A percentile compares a stretch with the other conserved stretches of the same genome.
Conservation (phyloP, 2,888 invertebrate species). For the Drosophila melanosoma region DNA sequence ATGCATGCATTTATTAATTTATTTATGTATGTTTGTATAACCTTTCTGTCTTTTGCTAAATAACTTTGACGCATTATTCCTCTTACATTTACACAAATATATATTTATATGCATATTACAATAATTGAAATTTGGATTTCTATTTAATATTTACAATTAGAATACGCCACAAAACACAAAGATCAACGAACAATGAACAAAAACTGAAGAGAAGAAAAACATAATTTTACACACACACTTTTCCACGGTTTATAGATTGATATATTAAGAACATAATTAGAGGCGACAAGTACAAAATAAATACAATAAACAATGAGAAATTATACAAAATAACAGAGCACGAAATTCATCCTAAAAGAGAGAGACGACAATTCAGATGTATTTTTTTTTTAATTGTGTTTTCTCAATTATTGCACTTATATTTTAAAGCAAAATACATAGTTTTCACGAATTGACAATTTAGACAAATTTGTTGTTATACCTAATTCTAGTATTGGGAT, state of each 20-base stretch:
- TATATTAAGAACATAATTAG: not conserved
- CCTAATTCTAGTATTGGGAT: conserved; percentile 24
- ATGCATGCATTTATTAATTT: not conserved
- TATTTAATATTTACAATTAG: conserved; percentile 42
- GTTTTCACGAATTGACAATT: conserved; percentile 20
- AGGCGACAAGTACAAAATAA: not conserved
- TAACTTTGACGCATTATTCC: conserved; percentile 9
- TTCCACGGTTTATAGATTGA: not conserved
- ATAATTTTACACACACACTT: not conserved
- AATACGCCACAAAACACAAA: conserved; percentile 24
- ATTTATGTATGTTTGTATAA: conserved; percentile 11
- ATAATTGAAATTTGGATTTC: conserved; percentile 22
- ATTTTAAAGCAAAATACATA: conserved; percentile 4
- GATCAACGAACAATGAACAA: conserved; percentile 12
- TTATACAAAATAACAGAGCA: not conserved
- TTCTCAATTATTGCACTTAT: not conserved
- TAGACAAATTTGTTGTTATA: not conserved
- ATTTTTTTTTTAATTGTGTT: not conserved
- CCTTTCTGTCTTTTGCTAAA: conserved; percentile 15
- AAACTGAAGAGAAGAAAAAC: conserved; percentile 8
- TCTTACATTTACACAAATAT: conserved; percentile 25
- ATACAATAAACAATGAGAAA: not conserved
- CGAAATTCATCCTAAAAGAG: not conserved
- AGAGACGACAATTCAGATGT: not conserved
- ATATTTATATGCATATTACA: conserved; percentile 10